Conservation (phyloP, 2,888 invertebrate species). For the Mesoligia furuncula region DNA sequence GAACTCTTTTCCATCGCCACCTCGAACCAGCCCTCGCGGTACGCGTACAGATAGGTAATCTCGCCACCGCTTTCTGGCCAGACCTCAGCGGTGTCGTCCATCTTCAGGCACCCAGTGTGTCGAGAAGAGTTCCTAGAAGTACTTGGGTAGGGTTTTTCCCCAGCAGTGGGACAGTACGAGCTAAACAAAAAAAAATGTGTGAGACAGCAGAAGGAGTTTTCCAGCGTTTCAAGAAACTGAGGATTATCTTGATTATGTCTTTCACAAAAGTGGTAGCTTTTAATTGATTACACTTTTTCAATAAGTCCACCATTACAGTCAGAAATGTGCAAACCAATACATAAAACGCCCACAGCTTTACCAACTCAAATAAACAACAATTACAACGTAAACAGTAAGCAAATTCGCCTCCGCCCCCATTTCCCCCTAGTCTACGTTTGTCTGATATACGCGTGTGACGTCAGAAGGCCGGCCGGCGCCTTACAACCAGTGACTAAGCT, state of each 20-base stretch:
- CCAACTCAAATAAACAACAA: conserved; percentile 44
- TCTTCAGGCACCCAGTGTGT: too few species aligned
- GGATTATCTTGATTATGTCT: not conserved
- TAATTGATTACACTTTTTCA: not conserved
- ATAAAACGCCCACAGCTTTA: not conserved
- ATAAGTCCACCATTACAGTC: not conserved
- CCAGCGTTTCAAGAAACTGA: not conserved
- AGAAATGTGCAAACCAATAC: not conserved
- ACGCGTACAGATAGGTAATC: too few species aligned
- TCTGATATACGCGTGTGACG: conserved; percentile 62
- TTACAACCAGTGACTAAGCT: conserved; percentile 72
- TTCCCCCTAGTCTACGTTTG: conserved; percentile 36
- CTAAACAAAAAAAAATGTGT: not conserved
- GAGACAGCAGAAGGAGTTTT: not conserved
- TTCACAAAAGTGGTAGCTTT: not conserved
- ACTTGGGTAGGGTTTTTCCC: too few species aligned
- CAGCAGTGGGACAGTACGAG: too few species aligned
- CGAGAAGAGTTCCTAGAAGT: too few species aligned
- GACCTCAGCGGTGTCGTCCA: too few species aligned
- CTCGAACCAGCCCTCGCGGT: too few species aligned
- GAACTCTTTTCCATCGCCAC: too few species aligned
- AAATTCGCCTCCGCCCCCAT: conserved; percentile 29
- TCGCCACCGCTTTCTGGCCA: too few species aligned
- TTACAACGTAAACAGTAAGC: conserved; percentile 49
- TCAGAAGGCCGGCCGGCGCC: conserved; percentile 66